These are phyloP conservation scores for Solea senegalensis DNA, from an alignment of 2,113 vertebrate species.

Conservation along the genomic window DNA sequence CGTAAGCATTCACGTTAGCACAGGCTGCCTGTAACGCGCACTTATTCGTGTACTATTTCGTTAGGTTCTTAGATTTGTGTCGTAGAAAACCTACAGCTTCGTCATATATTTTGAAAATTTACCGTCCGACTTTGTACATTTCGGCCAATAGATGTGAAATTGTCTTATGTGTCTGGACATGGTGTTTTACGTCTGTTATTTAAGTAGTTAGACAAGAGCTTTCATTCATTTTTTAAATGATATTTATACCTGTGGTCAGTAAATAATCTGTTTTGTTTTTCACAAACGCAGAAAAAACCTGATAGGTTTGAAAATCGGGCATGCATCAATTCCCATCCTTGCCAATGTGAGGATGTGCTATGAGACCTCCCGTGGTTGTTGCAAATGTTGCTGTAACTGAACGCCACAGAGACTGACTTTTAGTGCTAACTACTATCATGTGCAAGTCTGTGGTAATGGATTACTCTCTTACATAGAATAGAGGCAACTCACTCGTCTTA, in stretches of 20 bases:
- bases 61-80: not conserved
- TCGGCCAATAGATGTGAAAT: not conserved
- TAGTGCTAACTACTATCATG: not conserved
- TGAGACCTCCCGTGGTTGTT: not conserved
- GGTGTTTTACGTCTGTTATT: not conserved
- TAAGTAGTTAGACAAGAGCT: too few species aligned
- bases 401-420: not conserved
- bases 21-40: not conserved
- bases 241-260: too few species aligned
- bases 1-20: constrained; percentile 6
- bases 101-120: not conserved
- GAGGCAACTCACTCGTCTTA: not conserved
- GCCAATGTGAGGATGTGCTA: not conserved
- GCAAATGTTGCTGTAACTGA: not conserved
- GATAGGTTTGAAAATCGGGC: too few species aligned
- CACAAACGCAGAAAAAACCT: too few species aligned
- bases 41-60: not conserved
- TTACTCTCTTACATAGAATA: not conserved
- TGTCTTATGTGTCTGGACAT: not conserved
- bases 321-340: too few species aligned
- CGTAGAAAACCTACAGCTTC: not conserved
- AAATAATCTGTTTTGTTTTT: too few species aligned
- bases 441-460: not conserved
- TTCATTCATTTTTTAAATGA: too few species aligned
- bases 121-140: not conserved